phyloP scores from a whole-genome alignment of 2,113 vertebrate genomes.

The Cochlearius cochlearius region DNA sequence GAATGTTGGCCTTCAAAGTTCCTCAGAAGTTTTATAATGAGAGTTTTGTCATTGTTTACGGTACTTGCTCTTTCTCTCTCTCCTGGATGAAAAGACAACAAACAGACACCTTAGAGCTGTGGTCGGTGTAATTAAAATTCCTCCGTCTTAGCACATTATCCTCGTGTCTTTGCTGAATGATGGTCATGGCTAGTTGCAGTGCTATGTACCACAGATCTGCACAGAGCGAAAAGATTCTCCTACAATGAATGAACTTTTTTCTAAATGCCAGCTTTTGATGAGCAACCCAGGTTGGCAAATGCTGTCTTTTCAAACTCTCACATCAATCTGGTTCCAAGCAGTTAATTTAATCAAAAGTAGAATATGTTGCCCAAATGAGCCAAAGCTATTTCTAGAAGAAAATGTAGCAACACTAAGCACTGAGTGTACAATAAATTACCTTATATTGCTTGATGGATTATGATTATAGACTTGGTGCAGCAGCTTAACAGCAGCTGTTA shows the following conservation, averaged over 20 bases:
- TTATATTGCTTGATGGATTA: conserved; percentile 51
- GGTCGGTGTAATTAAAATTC: neutral
- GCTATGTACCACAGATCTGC: neutral
- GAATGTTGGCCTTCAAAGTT: neutral
- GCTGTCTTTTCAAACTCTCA: neutral
- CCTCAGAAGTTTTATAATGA: neutral
- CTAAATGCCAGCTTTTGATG: neutral
- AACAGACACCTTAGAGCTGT: neutral
- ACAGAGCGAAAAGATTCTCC: neutral
- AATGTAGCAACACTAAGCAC: conserved; percentile 9
- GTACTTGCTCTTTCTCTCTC: neutral
- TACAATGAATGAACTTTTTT: neutral
- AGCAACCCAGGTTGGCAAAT: conserved; percentile 13
- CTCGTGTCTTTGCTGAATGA: neutral
- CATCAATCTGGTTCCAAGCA: conserved; percentile 24
- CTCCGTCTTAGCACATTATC: neutral
- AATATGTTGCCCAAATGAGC: conserved; percentile 50
- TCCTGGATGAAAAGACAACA: neutral
- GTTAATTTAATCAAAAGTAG: conserved; percentile 60
- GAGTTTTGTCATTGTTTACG: neutral
- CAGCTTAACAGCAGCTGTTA: neutral
- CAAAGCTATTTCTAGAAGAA: conserved; percentile 58
- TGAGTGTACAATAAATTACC: conserved; percentile 45
- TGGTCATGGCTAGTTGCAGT: accelerated
- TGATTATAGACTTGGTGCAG: conserved; percentile 30